Evolutionary conservation across 1,140 invertebrate species (phyloP).

Genomic region (fruit fly (Drosophila melanogaster)): DNA sequence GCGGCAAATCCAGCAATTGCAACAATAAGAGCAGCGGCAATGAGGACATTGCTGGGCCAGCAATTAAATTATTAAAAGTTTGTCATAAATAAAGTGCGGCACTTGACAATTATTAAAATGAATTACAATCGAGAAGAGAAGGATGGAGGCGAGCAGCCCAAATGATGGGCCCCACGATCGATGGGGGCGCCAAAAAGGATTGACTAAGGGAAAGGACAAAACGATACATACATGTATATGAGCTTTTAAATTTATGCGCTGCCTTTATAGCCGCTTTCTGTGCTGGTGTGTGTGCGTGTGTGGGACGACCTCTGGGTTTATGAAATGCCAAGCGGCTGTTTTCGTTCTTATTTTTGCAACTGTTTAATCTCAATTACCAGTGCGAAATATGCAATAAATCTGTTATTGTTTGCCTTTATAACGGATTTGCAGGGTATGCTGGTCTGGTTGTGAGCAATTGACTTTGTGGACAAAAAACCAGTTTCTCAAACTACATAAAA

Average conservation of each 20-base stretch:
- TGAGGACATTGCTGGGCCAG: conserved; percentile 44
- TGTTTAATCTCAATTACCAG: conserved; percentile 82
- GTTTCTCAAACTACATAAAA: no score
- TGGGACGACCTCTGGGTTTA: conserved; percentile 42
- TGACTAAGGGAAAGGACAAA: conserved; percentile 35
- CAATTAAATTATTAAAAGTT: conserved; percentile 81
- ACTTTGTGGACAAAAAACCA: not conserved
- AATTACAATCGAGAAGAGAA: conserved; percentile 57
- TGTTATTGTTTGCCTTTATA: conserved; percentile 74
- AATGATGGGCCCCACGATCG: conserved; percentile 27
- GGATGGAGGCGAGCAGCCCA: conserved; percentile 7
- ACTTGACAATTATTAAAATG: conserved; percentile 81
- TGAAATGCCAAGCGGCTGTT: conserved; percentile 74
- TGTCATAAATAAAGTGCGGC: conserved; percentile 75
- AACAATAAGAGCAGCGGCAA: conserved; percentile 52
- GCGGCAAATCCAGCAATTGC: conserved; percentile 69
- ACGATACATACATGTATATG: conserved; percentile 65
- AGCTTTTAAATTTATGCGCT: conserved; percentile 72
- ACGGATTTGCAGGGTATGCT: conserved; percentile 26
- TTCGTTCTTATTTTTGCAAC: conserved; percentile 63
- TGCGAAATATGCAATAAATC: conserved; percentile 79
- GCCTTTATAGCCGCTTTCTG: conserved; percentile 48
- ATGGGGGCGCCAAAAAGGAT: conserved; percentile 24
- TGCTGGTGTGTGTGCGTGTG: not conserved
- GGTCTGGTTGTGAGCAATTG: not conserved